Evolutionary conservation across 1,140 invertebrate species (phyloP).

Genomic region (Drosophila tsacasi): DNA sequence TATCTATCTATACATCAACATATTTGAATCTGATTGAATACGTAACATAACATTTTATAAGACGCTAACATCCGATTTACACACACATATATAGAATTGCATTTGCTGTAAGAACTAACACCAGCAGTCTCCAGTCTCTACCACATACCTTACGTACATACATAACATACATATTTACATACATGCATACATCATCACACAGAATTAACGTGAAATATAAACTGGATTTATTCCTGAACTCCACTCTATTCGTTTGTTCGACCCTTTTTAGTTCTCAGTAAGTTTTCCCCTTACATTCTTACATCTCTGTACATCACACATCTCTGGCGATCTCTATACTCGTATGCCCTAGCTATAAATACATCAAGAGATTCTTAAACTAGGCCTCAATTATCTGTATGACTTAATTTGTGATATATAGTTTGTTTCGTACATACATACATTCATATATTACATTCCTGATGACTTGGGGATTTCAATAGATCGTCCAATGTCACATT

Average conservation of each 20-base stretch:
- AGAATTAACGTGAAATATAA: constrained; percentile 11
- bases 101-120: constrained; percentile 38
- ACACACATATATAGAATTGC: constrained; percentile 25
- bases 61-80: constrained; percentile 32
- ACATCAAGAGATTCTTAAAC: constrained; percentile 17
- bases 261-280: not conserved
- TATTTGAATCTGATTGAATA: constrained; percentile 40
- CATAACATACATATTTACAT: constrained; percentile 28
- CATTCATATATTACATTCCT: constrained; percentile 1
- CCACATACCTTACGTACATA: constrained; percentile 26
- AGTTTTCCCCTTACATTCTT: constrained; percentile 7
- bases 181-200: constrained; percentile 47
- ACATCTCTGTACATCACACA: constrained; percentile 32
- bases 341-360: constrained; percentile 25
- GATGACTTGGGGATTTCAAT: constrained; percentile 6
- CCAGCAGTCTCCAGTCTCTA: not conserved
- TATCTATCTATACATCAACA: constrained; percentile 14
- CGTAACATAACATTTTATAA: constrained; percentile 33
- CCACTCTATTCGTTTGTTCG: constrained; percentile 19
- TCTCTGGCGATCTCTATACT: constrained; percentile 17
- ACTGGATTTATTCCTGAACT: constrained; percentile 8
- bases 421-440: constrained; percentile 4
- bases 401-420: constrained; percentile 6
- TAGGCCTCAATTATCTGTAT: constrained; percentile 13
- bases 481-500: not conserved